A percentile compares a stretch with the other conserved stretches of the same genome.
Evolutionary conservation across 2,888 invertebrate species (phyloP).

Genomic region (Rhopalosiphum nymphaeae): DNA sequence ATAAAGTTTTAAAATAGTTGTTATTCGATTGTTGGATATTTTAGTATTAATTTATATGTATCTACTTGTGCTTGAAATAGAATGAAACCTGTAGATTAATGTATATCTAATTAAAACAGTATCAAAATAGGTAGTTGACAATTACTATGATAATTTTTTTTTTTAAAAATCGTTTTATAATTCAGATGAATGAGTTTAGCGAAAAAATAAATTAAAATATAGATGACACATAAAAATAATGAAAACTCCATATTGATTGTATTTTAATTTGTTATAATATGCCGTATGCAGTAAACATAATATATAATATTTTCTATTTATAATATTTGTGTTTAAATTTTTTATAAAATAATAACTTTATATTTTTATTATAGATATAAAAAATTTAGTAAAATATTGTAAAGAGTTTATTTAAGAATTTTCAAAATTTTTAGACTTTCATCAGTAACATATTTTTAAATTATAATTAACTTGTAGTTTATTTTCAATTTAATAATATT

Average conservation of each 20-base stretch:
- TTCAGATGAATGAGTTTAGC: not conserved
- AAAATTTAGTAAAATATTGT: not conserved
- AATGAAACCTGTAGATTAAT: not conserved
- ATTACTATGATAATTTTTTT: too few relatives aligned
- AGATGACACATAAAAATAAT: not conserved
- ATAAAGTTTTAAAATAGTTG: not conserved
- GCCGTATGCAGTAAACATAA: not conserved
- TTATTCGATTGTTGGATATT: not conserved
- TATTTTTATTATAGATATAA: not conserved
- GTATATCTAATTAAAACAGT: not conserved
- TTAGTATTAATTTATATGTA: not conserved
- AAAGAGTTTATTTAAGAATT: too few relatives aligned
- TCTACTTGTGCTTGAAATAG: not conserved
- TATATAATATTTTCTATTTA: too few relatives aligned
- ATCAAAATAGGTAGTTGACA: not conserved
- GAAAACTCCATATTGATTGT: not conserved
- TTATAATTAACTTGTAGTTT: not conserved
- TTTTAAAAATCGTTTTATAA: too few relatives aligned
- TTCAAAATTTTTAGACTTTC: not conserved
- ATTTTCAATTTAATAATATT: not conserved
- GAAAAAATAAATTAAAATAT: not conserved
- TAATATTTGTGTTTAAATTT: not conserved
- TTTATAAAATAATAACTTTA: not conserved
- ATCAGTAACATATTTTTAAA: not conserved
- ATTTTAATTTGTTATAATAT: not conserved